Base-by-base conservation (phyloP, 2,888 invertebrate genomes). In the Philaethria dido region DNA sequence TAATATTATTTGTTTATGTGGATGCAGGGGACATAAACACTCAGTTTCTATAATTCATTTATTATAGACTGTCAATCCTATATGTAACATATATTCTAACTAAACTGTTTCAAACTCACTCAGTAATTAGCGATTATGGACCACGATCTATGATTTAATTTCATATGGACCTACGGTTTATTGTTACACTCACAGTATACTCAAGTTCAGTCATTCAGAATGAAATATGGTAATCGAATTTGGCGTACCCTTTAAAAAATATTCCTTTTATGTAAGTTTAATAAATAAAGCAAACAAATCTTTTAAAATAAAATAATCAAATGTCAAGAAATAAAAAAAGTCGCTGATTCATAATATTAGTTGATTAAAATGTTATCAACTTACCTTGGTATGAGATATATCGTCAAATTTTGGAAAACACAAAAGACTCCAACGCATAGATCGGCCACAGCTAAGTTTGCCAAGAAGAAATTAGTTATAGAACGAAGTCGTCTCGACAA, bases 371-470 rank as follows among this genome's bases (percentile, higher is more conserved):
- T 16, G 6, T 36, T 3, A 13, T 45, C 1, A 67, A 81, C 88
- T 95, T 80, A 95, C 95, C 95, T 95, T 60, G 95, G 95, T 76
- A 96, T 95, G 65, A 97, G 93, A 85, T 97, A 97, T 75, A 96
- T 96, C 54, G 96, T 95, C 76, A 98, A 93, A 82, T 97, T 98
- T 84, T 98, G 98, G 84, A 97, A 96, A 66, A 98, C 97, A 86
- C 98, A 98, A 87, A 98, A 98, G 63, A 98, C 94, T 9, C 97
- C 97, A n/a, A 98, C 98, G 80, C 97, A 97, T 75, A 98, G 94
- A 87, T 98, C 98, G 3, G 98, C 98, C 63, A 97, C 95, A 0
- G 98, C 98, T 74, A 98, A 91, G 86, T 98, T 98, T 20, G 97
- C 98, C 81, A 98, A 89, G 86, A 98, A 98, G 86, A 98, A 98